Evolutionary conservation across 37 sponge, comb jelly and placozoan genomes (phyloP).

Genomic region (Mnemiopsis leidyi): DNA sequence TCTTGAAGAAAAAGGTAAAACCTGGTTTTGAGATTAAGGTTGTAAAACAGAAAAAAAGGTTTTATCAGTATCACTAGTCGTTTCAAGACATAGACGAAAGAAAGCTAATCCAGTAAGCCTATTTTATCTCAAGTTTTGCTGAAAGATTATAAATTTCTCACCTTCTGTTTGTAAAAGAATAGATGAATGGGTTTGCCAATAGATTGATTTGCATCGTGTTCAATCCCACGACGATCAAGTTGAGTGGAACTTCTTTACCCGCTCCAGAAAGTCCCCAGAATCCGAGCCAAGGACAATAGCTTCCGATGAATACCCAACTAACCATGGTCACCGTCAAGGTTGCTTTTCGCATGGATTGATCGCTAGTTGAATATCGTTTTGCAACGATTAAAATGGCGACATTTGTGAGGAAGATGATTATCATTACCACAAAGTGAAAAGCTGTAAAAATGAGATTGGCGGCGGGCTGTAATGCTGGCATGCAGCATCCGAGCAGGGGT

Average conservation of each 20-base stretch:
- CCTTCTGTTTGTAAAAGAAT: slow-evolving; percentile 43
- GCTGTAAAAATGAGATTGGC: neutral
- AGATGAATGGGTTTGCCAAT: slow-evolving; percentile 16
- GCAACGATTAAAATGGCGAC: neutral
- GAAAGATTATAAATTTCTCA: too few species aligned
- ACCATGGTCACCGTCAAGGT: neutral
- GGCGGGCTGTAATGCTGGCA: neutral
- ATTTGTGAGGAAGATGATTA: neutral
- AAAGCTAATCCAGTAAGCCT: too few species aligned
- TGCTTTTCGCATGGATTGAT: neutral
- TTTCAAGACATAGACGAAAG: too few species aligned
- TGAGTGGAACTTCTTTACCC: neutral
- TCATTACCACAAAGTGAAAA: neutral
- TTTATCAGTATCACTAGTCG: too few species aligned
- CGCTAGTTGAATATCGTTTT: neutral
- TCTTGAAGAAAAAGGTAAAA: too few species aligned
- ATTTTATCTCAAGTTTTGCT: too few species aligned
- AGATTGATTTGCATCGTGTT: neutral
- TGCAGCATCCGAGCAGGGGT: neutral
- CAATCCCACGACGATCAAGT: neutral
- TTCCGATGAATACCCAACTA: neutral
- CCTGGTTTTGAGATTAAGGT: too few species aligned
- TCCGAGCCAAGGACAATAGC: neutral
- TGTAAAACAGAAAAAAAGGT: too few species aligned
- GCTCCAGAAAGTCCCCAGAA: neutral